A percentile compares a stretch with the other conserved stretches of the same genome.
Evolutionary conservation across 2,113 vertebrate species (phyloP).

Genomic region (Esox niger): DNA sequence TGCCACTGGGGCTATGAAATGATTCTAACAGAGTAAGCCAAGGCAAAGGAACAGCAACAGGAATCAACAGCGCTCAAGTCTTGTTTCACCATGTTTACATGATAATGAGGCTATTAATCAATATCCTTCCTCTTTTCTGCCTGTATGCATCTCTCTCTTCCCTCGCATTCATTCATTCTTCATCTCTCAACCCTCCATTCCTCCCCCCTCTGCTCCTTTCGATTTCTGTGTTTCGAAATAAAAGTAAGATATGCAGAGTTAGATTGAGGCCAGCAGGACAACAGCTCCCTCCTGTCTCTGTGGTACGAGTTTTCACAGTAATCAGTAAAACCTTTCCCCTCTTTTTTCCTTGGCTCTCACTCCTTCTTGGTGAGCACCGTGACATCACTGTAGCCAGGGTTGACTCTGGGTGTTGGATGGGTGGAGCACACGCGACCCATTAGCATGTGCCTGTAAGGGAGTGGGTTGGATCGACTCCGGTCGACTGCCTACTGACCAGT

Average conservation of each 20-base stretch:
- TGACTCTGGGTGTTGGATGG: conserved; percentile 7
- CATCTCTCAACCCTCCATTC: no score
- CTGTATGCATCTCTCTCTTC: background rate
- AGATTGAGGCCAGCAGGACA: no score
- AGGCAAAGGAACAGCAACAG: no score
- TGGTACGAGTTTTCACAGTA: background rate
- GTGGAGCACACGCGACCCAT: background rate
- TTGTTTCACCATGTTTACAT: no score
- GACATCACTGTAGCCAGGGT: background rate
- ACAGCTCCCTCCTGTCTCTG: background rate
- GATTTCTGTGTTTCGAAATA: no score
- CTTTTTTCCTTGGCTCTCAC: background rate
- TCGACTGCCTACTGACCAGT: no score
- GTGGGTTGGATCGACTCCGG: background rate
- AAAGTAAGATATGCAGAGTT: no score
- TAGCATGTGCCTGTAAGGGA: background rate
- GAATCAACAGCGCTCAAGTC: background rate
- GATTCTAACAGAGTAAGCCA: no score
- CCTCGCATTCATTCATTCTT: no score
- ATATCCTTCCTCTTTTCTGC: background rate
- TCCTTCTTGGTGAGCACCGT: conserved; percentile 2
- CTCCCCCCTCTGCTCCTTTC: background rate
- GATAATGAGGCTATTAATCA: no score
- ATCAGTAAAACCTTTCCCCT: background rate
- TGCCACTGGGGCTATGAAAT: no score